Percentiles rank a stretch among this genome's conserved stretches.
phyloP scores from a whole-genome alignment of 92 coral and sea anemone species.

The Palythoa caribaeorum region DNA sequence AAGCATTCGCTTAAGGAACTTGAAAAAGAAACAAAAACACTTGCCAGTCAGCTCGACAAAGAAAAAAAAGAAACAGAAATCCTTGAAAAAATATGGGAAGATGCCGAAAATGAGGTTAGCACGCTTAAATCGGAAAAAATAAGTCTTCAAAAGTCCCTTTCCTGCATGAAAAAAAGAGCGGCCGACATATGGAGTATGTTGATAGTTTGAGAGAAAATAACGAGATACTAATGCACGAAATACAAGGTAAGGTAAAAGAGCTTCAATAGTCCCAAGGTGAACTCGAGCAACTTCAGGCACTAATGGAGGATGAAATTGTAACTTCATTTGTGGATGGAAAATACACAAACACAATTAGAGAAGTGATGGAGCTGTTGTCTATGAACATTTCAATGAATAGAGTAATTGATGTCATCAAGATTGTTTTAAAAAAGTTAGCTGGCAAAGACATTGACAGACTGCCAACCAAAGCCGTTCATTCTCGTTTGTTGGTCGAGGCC shows the following conservation, averaged over 20 bases:
- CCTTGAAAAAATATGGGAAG: constrained; percentile 14
- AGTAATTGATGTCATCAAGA: constrained; percentile 48
- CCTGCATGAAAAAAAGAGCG: constrained; percentile 23
- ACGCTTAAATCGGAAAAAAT: constrained; percentile 38
- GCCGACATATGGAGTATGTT: constrained; percentile 44
- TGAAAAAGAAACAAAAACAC: constrained; percentile 22
- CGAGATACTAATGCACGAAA: constrained; percentile 36
- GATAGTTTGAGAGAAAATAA: constrained; percentile 36
- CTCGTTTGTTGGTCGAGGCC: constrained; percentile 46
- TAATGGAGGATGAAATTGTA: constrained; percentile 30
- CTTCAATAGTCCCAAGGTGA: constrained; percentile 29
- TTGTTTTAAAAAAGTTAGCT: constrained; percentile 26
- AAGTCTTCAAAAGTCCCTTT: constrained; percentile 31
- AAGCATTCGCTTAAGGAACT: not conserved
- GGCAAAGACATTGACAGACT: constrained; percentile 49
- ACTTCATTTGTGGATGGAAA: constrained; percentile 52
- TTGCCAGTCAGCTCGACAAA: not conserved
- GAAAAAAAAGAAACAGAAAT: not conserved
- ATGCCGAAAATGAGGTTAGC: constrained; percentile 4
- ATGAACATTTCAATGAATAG: constrained; percentile 55
- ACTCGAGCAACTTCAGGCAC: constrained; percentile 21
- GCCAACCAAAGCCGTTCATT: constrained; percentile 53
- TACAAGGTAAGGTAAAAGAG: constrained; percentile 42
- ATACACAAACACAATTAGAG: constrained; percentile 49
- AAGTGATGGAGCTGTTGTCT: constrained; percentile 43